These are phyloP conservation scores for Maniola jurtina DNA, from an alignment of 1,140 invertebrate species.

Conservation along the genomic window DNA sequence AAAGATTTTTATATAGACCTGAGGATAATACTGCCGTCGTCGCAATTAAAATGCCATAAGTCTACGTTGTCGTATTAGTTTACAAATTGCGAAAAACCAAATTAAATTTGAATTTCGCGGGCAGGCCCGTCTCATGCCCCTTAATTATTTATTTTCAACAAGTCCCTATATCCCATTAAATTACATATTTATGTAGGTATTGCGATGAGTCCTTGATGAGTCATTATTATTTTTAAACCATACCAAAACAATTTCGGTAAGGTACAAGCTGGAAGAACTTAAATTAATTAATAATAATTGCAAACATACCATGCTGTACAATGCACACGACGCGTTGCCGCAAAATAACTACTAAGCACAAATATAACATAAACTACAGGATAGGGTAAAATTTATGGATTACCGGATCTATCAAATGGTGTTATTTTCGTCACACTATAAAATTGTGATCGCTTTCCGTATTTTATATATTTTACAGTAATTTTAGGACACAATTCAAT, in stretches of 20 bases:
- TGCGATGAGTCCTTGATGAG: no score
- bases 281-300: constrained; percentile 19
- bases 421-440: constrained; percentile 10
- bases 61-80: no score
- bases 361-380: constrained; percentile 16
- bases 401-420: constrained; percentile 7
- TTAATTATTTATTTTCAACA: no score
- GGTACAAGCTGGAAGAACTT: neutral
- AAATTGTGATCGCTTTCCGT: neutral
- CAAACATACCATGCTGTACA: constrained; percentile 34
- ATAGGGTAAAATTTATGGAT: constrained; percentile 1
- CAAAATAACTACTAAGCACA: constrained; percentile 8
- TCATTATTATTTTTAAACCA: constrained; percentile 15
- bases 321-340: constrained; percentile 22
- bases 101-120: no score
- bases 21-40: no score
- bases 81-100: no score
- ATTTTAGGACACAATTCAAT: neutral
- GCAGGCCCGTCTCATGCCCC: no score
- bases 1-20: no score
- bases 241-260: neutral
- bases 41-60: no score
- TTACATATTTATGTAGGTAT: no score
- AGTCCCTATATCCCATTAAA: no score
- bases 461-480: neutral